Evolutionary conservation across 1,140 invertebrate species (phyloP).

Genomic region (Sipha flava): DNA sequence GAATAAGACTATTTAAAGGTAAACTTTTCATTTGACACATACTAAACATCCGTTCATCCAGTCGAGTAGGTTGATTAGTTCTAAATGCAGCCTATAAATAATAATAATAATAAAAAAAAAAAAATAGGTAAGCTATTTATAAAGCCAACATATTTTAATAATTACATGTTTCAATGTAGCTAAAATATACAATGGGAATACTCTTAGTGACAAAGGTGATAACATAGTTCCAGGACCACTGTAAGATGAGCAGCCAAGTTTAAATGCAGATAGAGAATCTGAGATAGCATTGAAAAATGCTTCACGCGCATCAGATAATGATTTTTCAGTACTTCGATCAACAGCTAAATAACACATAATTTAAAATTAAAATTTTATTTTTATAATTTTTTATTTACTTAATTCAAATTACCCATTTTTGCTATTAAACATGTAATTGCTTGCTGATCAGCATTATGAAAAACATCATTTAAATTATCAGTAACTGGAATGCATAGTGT

Average conservation of each 20-base stretch:
- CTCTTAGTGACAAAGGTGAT: slow-evolving; percentile 61
- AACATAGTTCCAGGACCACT: slow-evolving; percentile 54
- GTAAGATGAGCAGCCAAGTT: slow-evolving; percentile 55
- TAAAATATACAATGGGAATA: slow-evolving; percentile 83
- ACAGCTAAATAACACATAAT: slow-evolving; percentile 57
- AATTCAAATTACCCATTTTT: slow-evolving; percentile 75
- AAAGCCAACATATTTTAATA: slow-evolving; percentile 31
- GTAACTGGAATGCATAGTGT: slow-evolving; percentile 89
- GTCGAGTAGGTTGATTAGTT: slow-evolving; percentile 69
- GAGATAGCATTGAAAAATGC: slow-evolving; percentile 91
- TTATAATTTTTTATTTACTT: background rate
- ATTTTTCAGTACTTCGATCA: slow-evolving; percentile 77
- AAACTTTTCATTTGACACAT: slow-evolving; percentile 91
- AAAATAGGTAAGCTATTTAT: background rate
- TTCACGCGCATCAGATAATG: slow-evolving; percentile 85
- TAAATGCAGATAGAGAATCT: slow-evolving; percentile 80
- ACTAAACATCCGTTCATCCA: slow-evolving; percentile 86
- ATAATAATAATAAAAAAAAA: background rate
- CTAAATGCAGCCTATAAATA: slow-evolving; percentile 69
- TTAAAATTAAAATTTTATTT: background rate
- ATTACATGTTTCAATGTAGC: slow-evolving; percentile 84
- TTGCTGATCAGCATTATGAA: slow-evolving; percentile 89
- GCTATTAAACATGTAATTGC: slow-evolving; percentile 83
- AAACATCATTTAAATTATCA: slow-evolving; percentile 71
- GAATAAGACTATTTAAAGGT: slow-evolving; percentile 71